Evolutionary conservation across 2,113 vertebrate genomes (phyloP).

Genomic region (Hucho hucho): DNA sequence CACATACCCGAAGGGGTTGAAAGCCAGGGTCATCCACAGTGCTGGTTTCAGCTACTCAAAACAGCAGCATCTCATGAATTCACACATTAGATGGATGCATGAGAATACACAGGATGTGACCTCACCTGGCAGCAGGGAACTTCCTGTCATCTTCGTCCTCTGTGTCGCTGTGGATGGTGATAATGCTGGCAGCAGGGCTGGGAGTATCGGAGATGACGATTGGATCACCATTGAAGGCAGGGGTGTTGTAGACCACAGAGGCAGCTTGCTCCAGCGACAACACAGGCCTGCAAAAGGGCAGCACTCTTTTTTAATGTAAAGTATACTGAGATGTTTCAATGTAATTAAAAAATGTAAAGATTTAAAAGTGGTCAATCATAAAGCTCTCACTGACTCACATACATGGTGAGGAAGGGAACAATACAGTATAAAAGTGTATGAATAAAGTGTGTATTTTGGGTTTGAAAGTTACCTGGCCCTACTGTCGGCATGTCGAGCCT

Average conservation of each 20-base stretch:
- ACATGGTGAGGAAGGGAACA: neutral
- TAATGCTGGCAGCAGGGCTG: slow-evolving; percentile 94
- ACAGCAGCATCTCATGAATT: neutral
- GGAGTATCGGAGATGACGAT: slow-evolving; percentile 97
- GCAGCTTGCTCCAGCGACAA: slow-evolving; percentile 76
- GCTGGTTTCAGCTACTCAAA: neutral
- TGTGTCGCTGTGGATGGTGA: slow-evolving; percentile 97
- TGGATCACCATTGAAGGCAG: slow-evolving; percentile 80
- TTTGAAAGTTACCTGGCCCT: slow-evolving; percentile 58
- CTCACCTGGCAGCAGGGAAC: slow-evolving; percentile 80
- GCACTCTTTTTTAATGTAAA: neutral
- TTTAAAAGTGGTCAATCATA: neutral
- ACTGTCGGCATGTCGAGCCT: slow-evolving; percentile 80
- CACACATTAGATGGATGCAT: neutral
- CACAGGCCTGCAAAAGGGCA: slow-evolving; percentile 66
- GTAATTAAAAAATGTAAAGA: neutral
- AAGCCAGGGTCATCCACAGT: neutral
- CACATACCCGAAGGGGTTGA: neutral
- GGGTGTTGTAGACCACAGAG: slow-evolving; percentile 77
- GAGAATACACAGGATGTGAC: neutral
- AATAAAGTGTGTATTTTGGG: neutral
- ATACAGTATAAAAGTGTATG: neutral
- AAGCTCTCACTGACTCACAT: neutral
- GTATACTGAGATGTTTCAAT: neutral
- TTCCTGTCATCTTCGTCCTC: slow-evolving; percentile 96